Conservation (phyloP, 2,888 invertebrate genomes). For the Aleiodes testaceus region DNA sequence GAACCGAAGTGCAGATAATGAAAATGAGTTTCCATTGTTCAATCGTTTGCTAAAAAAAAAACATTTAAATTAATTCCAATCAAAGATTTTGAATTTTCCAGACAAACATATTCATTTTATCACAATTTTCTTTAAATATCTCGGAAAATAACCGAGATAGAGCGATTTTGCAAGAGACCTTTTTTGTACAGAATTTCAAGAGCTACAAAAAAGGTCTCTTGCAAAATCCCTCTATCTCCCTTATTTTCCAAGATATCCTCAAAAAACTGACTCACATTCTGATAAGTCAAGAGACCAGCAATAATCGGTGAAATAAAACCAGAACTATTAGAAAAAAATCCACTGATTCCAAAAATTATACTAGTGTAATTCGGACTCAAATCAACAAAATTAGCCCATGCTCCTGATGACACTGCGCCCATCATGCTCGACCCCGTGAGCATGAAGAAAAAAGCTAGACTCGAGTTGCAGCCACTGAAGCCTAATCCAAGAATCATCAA, state of each 20-base stretch:
- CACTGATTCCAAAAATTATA: conserved; percentile 77
- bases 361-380: conserved; percentile 79
- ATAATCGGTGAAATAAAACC: conserved; percentile 79
- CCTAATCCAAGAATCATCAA: conserved; percentile 77
- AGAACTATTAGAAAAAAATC: conserved; percentile 75
- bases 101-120: no score
- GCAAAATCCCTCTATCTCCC: no score
- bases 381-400: conserved; percentile 80
- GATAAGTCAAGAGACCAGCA: conserved; percentile 77
- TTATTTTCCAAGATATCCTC: not conserved
- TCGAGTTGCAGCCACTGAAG: conserved; percentile 78
- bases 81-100: no score
- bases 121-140: no score
- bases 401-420: conserved; percentile 80
- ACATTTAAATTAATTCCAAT: no score
- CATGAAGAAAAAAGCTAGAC: conserved; percentile 76
- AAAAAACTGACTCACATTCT: conserved; percentile 75
- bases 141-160: no score
- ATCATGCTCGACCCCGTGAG: conserved; percentile 77
- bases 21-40: conserved; percentile 67
- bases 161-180: no score
- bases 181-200: no score
- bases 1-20: conserved; percentile 62
- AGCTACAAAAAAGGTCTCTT: no score
- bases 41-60: conserved; percentile 66